Base-by-base conservation (phyloP, 2,797 vertebrate genomes). In the Myotis daubentonii region DNA sequence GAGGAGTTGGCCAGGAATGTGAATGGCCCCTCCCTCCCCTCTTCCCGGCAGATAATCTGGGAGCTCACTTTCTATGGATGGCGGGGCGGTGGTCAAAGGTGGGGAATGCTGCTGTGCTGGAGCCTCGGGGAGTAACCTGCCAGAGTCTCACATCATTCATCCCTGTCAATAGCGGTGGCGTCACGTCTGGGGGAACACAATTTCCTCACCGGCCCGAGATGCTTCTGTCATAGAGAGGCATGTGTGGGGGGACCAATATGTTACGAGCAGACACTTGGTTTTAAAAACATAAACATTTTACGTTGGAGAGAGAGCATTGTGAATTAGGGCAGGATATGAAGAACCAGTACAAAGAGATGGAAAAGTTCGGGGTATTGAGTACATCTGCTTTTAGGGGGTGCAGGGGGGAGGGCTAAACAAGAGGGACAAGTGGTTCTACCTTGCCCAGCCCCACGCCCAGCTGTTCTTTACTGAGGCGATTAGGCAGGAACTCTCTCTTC, bases 241-340 rank as follows among this genome's bases (percentile, higher is more conserved):
- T 83, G 89, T 41, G 36, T 4, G 49, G 6, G 8, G 2, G 1
- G 16, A 57, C 20, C 44, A 25, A 41, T 57, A 12, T 25, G 5
- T 72, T 95, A 66, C 88, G 68, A 85, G 25, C 8, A 75, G 51
- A 88, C 0, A 13, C 30, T n/a, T 53, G 49, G 51, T 30, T 85
- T 80, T 87, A 71, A 83, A 95, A 87, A 62, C 47, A 19, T 81
- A 74, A 66, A 85, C 25, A 4, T 96, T 17, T 66, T 85, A 65
- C 13, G 38, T 36, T 41, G 86, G 41, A 65, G 22, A 82, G 49
- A 23, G 33, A 74, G 22, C 23, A 0, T 2, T 17, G 17, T 89
- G 60, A 89, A 16, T 89, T 89, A 93, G 60, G 76, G 5, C 15
- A 51, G 57, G 60, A 15, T 57, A 60, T n/a, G 41, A 80, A 76